phyloP scores from a whole-genome alignment of 1,140 invertebrate species.

The Trichonephila clavata region DNA sequence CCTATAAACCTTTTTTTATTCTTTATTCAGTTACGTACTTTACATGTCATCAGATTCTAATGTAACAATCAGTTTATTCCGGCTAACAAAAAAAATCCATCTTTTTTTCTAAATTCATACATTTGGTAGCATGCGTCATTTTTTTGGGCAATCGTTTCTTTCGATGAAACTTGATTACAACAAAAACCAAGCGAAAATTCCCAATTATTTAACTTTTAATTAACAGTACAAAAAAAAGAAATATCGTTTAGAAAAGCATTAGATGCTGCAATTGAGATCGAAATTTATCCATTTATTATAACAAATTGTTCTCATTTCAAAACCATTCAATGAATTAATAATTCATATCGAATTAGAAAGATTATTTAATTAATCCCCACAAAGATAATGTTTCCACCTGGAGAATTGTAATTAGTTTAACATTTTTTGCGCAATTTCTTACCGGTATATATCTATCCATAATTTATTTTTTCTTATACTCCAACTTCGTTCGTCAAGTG shows the following conservation, averaged over 20 bases:
- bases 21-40: too few species aligned
- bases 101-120: too few species aligned
- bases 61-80: too few species aligned
- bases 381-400: conserved; percentile 33
- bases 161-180: too few species aligned
- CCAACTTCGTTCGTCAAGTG: background rate
- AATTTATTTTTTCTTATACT: conserved; percentile 17
- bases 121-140: too few species aligned
- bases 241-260: background rate
- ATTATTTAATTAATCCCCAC: conserved; percentile 32
- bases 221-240: background rate
- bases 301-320: conserved; percentile 26
- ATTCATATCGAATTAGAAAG: conserved; percentile 26
- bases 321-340: conserved; percentile 25
- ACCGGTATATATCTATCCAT: background rate
- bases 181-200: background rate
- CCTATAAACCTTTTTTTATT: too few species aligned
- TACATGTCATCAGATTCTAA: too few species aligned
- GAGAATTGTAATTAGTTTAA: conserved; percentile 12
- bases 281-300: background rate
- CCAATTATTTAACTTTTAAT: background rate
- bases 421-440: background rate
- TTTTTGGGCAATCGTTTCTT: too few species aligned
- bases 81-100: too few species aligned
- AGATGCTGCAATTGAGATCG: background rate